These are phyloP conservation scores for Pachyseris speciosa DNA, from an alignment of 64 coral and sea anemone species.

Conservation along the genomic window DNA sequence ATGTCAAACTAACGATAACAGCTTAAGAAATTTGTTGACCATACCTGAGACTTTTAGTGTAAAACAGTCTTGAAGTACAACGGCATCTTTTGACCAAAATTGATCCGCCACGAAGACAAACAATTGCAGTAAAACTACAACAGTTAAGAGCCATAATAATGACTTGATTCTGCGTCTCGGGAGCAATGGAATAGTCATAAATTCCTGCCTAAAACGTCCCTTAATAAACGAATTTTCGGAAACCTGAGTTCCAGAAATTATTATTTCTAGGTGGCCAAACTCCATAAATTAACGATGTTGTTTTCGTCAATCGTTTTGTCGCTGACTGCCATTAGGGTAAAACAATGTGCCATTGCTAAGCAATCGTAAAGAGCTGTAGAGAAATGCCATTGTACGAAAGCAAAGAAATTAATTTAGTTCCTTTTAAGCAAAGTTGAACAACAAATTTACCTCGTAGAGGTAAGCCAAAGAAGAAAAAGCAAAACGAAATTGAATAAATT, in stretches of 20 bases:
- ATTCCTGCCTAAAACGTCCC: background rate
- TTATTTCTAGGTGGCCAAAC: background rate
- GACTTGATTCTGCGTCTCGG: background rate
- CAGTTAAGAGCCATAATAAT: background rate
- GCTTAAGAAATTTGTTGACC: background rate
- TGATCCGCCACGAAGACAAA: background rate
- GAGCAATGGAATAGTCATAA: background rate
- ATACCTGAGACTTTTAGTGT: background rate
- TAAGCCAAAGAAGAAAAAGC: too few relatives aligned
- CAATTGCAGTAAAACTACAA: constrained; percentile 12
- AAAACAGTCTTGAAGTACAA: background rate
- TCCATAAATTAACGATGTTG: background rate
- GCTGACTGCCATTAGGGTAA: background rate
- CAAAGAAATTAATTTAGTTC: too few relatives aligned
- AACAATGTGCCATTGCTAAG: background rate
- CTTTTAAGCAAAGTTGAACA: too few relatives aligned
- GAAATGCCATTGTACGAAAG: background rate
- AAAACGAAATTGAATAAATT: too few relatives aligned
- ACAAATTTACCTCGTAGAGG: too few relatives aligned
- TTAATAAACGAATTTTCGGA: background rate
- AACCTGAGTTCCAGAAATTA: background rate
- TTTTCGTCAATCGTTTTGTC: background rate
- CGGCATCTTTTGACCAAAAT: background rate
- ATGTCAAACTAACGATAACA: background rate
- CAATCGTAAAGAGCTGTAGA: background rate